A percentile compares a stretch with the other conserved stretches of the same genome.
Conservation (phyloP, 2,888 invertebrate species). For the Ariolimax columbianus region DNA sequence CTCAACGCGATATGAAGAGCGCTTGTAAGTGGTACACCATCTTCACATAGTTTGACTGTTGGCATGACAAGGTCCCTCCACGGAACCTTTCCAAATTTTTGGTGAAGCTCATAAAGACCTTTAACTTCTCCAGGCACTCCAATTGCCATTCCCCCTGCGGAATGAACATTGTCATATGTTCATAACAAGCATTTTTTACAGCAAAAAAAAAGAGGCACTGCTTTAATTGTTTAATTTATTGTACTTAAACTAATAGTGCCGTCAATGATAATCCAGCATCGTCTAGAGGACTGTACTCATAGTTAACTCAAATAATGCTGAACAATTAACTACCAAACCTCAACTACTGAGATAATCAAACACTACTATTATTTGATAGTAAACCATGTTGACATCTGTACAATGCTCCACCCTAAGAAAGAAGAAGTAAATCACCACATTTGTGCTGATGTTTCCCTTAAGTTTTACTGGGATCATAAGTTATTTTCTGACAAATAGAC, state of each 20-base stretch:
- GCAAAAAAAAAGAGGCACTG: neutral
- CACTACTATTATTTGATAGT: too few species aligned
- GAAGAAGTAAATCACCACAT: too few species aligned
- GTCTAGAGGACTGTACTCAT: neutral
- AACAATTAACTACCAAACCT: neutral
- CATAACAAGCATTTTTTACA: neutral
- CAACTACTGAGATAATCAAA: neutral
- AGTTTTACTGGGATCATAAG: neutral
- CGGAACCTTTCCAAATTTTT: conserved; percentile 85
- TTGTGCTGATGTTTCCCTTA: too few species aligned
- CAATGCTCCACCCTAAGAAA: too few species aligned
- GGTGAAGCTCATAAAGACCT: conserved; percentile 89
- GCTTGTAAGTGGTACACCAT: conserved; percentile 82
- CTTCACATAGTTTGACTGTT: conserved; percentile 86
- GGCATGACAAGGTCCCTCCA: conserved; percentile 90
- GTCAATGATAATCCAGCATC: neutral
- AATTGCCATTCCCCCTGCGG: conserved; percentile 82
- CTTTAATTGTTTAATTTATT: neutral
- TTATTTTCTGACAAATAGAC: too few species aligned
- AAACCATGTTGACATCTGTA: too few species aligned
- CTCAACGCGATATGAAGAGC: conserved; percentile 40
- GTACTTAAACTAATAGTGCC: neutral
- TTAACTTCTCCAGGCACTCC: conserved; percentile 94
- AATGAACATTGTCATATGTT: neutral
- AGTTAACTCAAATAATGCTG: neutral